phyloP scores from a whole-genome alignment of 2,797 vertebrate genomes.

The Micropoecilia bifurca region DNA sequence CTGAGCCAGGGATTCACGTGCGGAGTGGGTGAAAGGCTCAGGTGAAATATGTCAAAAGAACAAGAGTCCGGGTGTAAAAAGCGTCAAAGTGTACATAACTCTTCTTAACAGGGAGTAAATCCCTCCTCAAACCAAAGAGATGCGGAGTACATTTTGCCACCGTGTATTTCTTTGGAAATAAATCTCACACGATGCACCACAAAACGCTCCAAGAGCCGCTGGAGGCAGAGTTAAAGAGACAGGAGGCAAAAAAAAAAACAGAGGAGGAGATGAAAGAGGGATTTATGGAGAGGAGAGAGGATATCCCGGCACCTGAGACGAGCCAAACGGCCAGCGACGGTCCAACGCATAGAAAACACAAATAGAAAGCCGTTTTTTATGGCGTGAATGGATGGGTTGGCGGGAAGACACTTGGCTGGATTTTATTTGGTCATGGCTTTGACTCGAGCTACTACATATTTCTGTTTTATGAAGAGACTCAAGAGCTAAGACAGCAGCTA shows the following conservation, averaged over 20 bases:
- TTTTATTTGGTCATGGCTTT: conserved; percentile 75
- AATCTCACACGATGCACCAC: conserved; percentile 83
- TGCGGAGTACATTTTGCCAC: conserved; percentile 78
- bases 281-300: conserved; percentile 70
- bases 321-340: conserved; percentile 70
- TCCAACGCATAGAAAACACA: conserved; percentile 72
- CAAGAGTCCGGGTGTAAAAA: conserved; percentile 75
- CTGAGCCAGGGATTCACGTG: conserved; percentile 73
- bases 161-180: conserved; percentile 83
- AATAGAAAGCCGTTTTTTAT: conserved; percentile 79
- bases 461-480: conserved; percentile 80
- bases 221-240: conserved; percentile 47
- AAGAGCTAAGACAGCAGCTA: conserved; percentile 66
- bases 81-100: conserved; percentile 80
- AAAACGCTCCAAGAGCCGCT: conserved; percentile 75
- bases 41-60: conserved; percentile 72
- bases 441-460: conserved; percentile 77
- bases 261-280: conserved; percentile 49
- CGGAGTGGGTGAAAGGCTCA: conserved; percentile 72
- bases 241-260: neutral
- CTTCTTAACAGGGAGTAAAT: conserved; percentile 82
- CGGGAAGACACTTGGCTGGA: conserved; percentile 74
- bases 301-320: conserved; percentile 70
- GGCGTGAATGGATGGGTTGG: conserved; percentile 73
- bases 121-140: conserved; percentile 80